Conservation (phyloP, 2,113 vertebrate species). For the Nyctereutes procyonoides region DNA sequence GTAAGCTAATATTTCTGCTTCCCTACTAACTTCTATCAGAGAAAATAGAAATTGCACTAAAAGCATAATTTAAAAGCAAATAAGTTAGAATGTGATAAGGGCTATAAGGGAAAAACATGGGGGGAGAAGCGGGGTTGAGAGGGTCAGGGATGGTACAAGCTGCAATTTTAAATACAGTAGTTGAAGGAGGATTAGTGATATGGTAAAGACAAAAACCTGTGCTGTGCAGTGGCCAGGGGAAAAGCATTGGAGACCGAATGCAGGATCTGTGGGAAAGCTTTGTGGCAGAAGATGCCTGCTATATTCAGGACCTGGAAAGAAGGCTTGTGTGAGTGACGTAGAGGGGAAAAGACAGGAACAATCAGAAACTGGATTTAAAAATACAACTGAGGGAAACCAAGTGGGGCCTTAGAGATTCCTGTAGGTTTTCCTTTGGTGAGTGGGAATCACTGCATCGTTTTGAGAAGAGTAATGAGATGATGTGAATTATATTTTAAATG, state of each 20-base stretch:
- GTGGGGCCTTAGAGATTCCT: fast-evolving
- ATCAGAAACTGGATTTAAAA: background rate
- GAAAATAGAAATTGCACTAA: background rate
- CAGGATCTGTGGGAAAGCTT: background rate
- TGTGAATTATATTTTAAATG: background rate
- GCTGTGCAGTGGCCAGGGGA: background rate
- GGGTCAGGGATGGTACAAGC: background rate
- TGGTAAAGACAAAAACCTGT: background rate
- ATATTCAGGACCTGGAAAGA: background rate
- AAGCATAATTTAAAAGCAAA: background rate
- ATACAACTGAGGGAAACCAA: background rate
- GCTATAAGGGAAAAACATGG: background rate
- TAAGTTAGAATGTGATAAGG: background rate
- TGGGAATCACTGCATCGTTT: background rate
- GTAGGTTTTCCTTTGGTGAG: background rate
- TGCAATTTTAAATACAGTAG: background rate
- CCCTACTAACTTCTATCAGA: background rate
- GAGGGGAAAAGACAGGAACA: background rate
- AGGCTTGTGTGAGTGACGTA: background rate
- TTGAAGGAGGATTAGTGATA: background rate
- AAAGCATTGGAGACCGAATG: background rate
- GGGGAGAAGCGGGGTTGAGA: background rate
- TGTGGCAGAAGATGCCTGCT: background rate
- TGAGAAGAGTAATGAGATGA: background rate
- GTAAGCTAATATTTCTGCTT: background rate